Base-by-base conservation (phyloP, 2,888 invertebrate genomes). In the Thera obeliscata region DNA sequence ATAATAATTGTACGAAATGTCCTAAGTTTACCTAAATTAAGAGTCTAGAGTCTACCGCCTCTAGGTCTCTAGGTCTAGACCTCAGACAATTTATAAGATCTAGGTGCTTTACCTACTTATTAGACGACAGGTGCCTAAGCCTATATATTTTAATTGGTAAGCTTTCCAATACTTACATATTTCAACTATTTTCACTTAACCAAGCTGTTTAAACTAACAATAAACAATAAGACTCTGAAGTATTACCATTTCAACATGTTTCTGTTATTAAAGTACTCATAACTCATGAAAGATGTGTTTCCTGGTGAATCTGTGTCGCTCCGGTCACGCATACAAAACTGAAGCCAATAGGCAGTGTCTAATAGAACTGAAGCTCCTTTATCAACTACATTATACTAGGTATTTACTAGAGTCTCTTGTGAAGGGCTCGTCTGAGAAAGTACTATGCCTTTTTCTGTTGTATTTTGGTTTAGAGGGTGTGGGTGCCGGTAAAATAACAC, bases 231-330 rank as follows among this genome's bases (percentile, higher is more conserved):
- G 60, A 64, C 64, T 62, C 43, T 0, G 49, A 33, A 49, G 56
- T 58, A 66, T 67, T 49, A 65, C 73, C 70, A 73, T 81, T 82
- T 79, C 75, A 78, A 78, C 78, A 75, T 67, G 78, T 73, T 76
- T 69, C 72, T 77, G 75, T 80, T 78, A 78, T 78, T 78, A 78
- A 79, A 79, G 79, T 83, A 72, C 66, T 71, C 75, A 66, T 77
- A 76, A 71, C 71, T 81, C 77, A 76, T 78, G 75, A 79, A 83
- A 79, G 75, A 80, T 75, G 73, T 9, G 64, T 79, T 82, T 79
- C 81, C 78, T 74, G 69, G 66, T 78, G 56, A 67, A 70, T 70
- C 64, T 70, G 65, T 70, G 70, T 63, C 70, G 60, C 49, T 57
- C 52, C 43, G 67, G 70, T 70, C 70, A 65, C 60, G 59, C 57